phyloP scores from a whole-genome alignment of 2,888 invertebrate species.

The Ypsolopha sequella region DNA sequence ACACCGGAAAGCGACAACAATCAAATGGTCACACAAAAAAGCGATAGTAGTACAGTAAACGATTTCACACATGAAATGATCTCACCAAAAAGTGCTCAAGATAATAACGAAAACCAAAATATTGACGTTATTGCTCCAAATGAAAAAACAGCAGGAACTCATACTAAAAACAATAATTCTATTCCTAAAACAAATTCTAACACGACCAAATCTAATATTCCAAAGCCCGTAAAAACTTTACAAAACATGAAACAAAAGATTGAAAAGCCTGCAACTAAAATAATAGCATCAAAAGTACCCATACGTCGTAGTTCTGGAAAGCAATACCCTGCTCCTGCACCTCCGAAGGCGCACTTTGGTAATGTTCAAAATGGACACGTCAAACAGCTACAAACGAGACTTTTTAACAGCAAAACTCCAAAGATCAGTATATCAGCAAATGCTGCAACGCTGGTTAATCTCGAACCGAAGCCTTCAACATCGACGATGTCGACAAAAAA shows the following conservation, averaged over 20 bases:
- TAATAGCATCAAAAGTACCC: slow-evolving; percentile 51
- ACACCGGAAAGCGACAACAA: no score
- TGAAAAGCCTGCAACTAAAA: slow-evolving; percentile 43
- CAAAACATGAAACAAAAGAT: slow-evolving; percentile 37
- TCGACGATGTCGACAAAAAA: slow-evolving; percentile 39
- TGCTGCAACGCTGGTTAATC: slow-evolving; percentile 12
- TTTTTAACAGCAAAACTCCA: slow-evolving; percentile 40
- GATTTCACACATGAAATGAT: not conserved
- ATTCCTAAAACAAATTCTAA: not conserved
- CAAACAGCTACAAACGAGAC: slow-evolving; percentile 54
- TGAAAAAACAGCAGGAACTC: not conserved
- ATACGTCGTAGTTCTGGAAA: slow-evolving; percentile 47
- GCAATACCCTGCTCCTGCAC: slow-evolving; percentile 52
- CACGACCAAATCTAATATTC: slow-evolving; percentile 46
- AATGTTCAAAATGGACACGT: slow-evolving; percentile 59
- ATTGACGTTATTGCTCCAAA: not conserved
- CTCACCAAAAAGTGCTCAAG: not conserved
- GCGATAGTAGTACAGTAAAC: not conserved
- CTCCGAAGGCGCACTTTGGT: slow-evolving; percentile 57
- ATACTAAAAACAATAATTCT: slow-evolving; percentile 3
- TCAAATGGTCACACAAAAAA: not conserved
- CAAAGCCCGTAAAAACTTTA: slow-evolving; percentile 42
- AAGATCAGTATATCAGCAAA: slow-evolving; percentile 8
- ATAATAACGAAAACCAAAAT: no score
- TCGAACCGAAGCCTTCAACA: slow-evolving; percentile 40